Evolutionary conservation across 2,797 vertebrate genomes (phyloP).

Genomic region (Pseudochromis fuscus): DNA sequence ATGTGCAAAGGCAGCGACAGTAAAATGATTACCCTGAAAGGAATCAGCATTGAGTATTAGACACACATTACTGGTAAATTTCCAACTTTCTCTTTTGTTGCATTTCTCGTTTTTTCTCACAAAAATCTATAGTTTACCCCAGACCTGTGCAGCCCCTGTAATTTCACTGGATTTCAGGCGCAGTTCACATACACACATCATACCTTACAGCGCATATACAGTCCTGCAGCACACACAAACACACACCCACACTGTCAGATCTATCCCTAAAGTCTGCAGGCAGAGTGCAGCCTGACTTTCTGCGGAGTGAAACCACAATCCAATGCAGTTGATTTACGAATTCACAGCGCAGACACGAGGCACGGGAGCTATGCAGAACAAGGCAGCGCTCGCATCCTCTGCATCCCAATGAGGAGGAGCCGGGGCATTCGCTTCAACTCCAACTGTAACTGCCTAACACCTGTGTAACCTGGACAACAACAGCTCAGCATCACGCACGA

Average conservation of each 20-base stretch:
- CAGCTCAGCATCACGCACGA: slow-evolving; percentile 39
- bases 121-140: slow-evolving; percentile 25
- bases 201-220: slow-evolving; percentile 41
- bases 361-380: slow-evolving; percentile 65
- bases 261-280: slow-evolving; percentile 55
- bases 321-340: slow-evolving; percentile 77
- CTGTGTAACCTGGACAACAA: slow-evolving; percentile 45
- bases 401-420: slow-evolving; percentile 80
- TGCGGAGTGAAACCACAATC: slow-evolving; percentile 56
- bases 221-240: slow-evolving; percentile 24
- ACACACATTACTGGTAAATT: slow-evolving; percentile 3
- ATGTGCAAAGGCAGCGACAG: slow-evolving; percentile 1
- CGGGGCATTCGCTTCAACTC: slow-evolving; percentile 43
- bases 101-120: slow-evolving; percentile 6
- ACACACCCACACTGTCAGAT: slow-evolving; percentile 54
- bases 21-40: slow-evolving; percentile 27
- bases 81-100: slow-evolving; percentile 12
- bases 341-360: slow-evolving; percentile 64
- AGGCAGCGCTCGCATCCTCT: slow-evolving; percentile 59
- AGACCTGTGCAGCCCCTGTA: slow-evolving; percentile 24
- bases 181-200: slow-evolving; percentile 13
- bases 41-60: slow-evolving; percentile 8
- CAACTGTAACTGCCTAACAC: slow-evolving; percentile 47
- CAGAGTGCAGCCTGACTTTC: slow-evolving; percentile 42
- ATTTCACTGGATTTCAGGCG: slow-evolving; percentile 34